Percentiles rank a stretch among this genome's conserved stretches.
These are phyloP conservation scores for Heliconius aoede DNA, from an alignment of 2,888 invertebrate species.

Conservation along the genomic window DNA sequence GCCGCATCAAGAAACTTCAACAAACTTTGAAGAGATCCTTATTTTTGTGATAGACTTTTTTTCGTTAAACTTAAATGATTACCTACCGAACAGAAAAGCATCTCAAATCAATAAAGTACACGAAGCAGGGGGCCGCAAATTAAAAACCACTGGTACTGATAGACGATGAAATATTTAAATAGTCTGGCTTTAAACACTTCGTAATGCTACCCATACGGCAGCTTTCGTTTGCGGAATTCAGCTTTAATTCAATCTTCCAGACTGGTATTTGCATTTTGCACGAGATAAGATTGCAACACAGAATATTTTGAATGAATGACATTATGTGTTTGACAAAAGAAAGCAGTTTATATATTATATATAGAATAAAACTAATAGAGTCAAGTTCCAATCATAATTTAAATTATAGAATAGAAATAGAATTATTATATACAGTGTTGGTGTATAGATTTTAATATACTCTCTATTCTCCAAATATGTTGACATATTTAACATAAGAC, in stretches of 20 bases:
- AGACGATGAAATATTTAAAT: slow-evolving; percentile 51
- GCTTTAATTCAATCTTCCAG: slow-evolving; percentile 45
- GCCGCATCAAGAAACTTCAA: slow-evolving; percentile 16
- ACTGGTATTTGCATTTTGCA: slow-evolving; percentile 41
- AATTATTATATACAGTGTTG: too few species aligned
- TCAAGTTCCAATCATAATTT: too few species aligned
- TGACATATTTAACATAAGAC: background rate
- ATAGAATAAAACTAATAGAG: too few species aligned
- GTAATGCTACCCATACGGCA: slow-evolving; percentile 45
- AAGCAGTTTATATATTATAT: too few species aligned
- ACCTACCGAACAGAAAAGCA: background rate
- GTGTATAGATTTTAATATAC: too few species aligned
- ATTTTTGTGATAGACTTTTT: background rate
- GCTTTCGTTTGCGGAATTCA: slow-evolving; percentile 43
- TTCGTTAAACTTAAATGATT: slow-evolving; percentile 5
- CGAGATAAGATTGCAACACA: slow-evolving; percentile 23
- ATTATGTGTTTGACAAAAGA: background rate
- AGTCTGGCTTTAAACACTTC: slow-evolving; percentile 48
- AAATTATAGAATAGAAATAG: too few species aligned
- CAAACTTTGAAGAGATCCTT: slow-evolving; percentile 2
- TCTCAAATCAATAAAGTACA: background rate
- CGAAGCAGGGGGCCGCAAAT: slow-evolving; percentile 6
- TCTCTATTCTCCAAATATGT: background rate
- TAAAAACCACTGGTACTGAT: slow-evolving; percentile 33
- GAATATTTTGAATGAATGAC: slow-evolving; percentile 5